These are phyloP conservation scores for Neocrepidodera transversa DNA, from an alignment of 2,888 invertebrate species.

Conservation along the genomic window DNA sequence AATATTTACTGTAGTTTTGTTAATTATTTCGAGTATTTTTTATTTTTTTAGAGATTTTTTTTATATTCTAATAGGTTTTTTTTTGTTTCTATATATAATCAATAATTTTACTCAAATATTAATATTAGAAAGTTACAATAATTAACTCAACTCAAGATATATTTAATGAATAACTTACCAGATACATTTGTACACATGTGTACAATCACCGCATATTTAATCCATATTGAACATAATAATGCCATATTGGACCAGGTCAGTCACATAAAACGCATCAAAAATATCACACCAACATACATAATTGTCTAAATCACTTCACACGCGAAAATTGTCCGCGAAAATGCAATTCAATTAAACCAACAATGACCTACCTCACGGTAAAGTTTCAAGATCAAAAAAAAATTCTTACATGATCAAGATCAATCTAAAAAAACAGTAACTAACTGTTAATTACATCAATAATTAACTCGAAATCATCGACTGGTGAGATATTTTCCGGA, in stretches of 20 bases:
- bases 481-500: conserved; percentile 22
- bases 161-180: too few species aligned
- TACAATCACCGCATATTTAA: conserved; percentile 2
- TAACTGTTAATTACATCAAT: conserved; percentile 28
- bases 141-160: too few species aligned
- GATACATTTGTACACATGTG: neutral
- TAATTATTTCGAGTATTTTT: too few species aligned
- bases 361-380: conserved; percentile 24
- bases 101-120: too few species aligned
- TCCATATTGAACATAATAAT: conserved; percentile 16
- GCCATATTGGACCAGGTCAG: conserved; percentile 25
- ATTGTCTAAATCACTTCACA: too few species aligned
- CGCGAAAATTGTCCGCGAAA: too few species aligned
- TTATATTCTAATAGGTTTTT: too few species aligned
- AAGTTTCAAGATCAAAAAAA: conserved; percentile 9
- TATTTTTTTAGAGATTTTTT: too few species aligned
- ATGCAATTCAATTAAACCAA: too few species aligned
- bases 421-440: conserved; percentile 24
- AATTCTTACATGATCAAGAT: conserved; percentile 12
- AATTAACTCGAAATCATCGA: conserved; percentile 24
- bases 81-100: too few species aligned
- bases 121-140: too few species aligned
- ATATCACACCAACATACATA: neutral
- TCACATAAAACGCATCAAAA: neutral
- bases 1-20: too few species aligned